Conservation (phyloP, 2,797 vertebrate species). For the Propithecus deckenii region DNA sequence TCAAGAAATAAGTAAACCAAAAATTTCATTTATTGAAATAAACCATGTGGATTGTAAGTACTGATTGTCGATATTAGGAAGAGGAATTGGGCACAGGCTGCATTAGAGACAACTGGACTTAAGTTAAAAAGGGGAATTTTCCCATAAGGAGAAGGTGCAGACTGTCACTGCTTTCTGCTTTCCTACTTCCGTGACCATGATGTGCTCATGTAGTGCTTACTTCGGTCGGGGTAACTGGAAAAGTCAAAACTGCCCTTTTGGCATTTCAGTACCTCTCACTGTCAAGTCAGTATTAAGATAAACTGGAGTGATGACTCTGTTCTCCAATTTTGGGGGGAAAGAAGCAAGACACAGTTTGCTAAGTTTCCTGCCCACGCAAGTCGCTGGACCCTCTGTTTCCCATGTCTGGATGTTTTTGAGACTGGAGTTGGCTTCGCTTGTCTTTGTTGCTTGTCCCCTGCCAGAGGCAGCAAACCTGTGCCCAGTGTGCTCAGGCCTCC, state of each 20-base stretch:
- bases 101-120: not conserved
- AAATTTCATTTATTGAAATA: not conserved
- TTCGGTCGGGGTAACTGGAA: not conserved
- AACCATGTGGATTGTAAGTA: not conserved
- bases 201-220: not conserved
- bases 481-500: not conserved
- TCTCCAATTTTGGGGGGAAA: not conserved
- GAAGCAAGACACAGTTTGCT: not conserved
- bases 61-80: not conserved
- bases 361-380: not conserved
- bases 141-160: not conserved
- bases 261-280: not conserved
- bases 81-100: not conserved
- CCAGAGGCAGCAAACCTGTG: not conserved
- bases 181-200: fast-evolving
- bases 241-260: not conserved
- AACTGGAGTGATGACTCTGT: not conserved
- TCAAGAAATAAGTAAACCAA: not conserved
- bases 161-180: not conserved
- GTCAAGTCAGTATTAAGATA: not conserved
- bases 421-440: not conserved
- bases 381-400: not conserved
- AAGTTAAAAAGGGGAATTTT: not conserved
- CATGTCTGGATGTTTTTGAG: not conserved
- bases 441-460: not conserved